Evolutionary conservation across 2,888 invertebrate genomes (phyloP), one percentile per base, ranked within the genome.

Genomic region (Loripinus fragilis): DNA sequence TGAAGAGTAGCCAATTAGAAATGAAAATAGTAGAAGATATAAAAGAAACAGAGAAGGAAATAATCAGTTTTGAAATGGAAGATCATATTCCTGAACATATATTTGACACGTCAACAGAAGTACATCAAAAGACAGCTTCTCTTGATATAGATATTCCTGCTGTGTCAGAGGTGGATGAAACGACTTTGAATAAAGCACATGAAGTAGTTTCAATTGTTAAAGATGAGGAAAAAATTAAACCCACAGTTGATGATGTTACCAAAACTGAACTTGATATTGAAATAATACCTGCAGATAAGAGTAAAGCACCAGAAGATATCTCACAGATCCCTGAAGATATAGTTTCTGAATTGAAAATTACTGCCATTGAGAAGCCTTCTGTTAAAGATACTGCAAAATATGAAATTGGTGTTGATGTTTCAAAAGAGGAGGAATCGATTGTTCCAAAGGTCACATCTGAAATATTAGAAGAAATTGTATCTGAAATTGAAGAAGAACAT

Each of bases 1-100:
- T 17, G 8, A 42, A 42, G 17, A 12, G 12, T 42, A 17, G 17
- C 42, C 42, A 23, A 38, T 70, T n/a, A 35, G 25, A 48, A 8
- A 60, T 33, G 38, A 35, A 41, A 25, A 30, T 2, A 41, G 67
- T 68, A 35, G 74, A 74, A 23, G 71, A 70, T 41, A 25, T 50
- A 17, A 38, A n/a, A 15, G 64, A 70, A 41, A 66, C 65, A 33
- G 52, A 15, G 28, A 50, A 64, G 42, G 70, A 74, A 10, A 50
- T 38, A 45, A 30, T 30, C 2, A 65, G 48, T 8, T 15, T 20
- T 25, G 41, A 35, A 23, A 33, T 30, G 10, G 41, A 12, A 30
- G n/a, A n/a, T n/a, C n/a, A n/a, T n/a, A n/a, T n/a, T 20, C 25
- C 17, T n/a, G 12, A 20, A 15, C 15, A 60, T 30, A 17, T n/a